phyloP scores from a whole-genome alignment of 2,888 invertebrate species.

The Rotaria sp. region DNA sequence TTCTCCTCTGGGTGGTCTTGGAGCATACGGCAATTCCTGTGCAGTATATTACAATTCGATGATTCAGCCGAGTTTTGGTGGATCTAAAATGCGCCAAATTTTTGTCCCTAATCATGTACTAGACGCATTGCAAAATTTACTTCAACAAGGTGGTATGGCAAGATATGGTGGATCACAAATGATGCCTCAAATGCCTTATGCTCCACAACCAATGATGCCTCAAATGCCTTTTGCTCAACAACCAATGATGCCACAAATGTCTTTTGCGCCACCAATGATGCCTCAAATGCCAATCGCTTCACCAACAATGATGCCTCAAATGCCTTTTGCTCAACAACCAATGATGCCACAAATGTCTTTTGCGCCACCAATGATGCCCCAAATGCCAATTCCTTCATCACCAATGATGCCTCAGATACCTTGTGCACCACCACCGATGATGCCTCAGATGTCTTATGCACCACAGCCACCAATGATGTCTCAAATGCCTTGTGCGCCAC shows the following conservation, averaged over 20 bases:
- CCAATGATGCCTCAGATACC: neutral
- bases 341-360: neutral
- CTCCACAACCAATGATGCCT: neutral
- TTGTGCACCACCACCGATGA: neutral
- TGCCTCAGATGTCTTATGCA: neutral
- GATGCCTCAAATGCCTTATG: neutral
- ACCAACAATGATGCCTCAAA: neutral
- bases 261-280: too few relatives aligned
- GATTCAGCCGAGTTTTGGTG: neutral
- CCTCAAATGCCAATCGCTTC: neutral
- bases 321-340: neutral
- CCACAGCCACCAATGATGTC: neutral
- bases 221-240: neutral
- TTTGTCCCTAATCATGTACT: neutral
- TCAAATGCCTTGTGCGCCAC: neutral
- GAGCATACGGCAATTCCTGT: neutral
- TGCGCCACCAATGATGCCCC: too few relatives aligned
- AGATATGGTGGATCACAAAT: neutral
- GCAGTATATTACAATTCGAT: neutral
- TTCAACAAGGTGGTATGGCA: neutral
- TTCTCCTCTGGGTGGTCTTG: neutral
- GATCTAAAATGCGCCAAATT: neutral
- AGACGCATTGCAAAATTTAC: neutral
- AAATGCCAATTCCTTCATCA: too few relatives aligned
- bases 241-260: neutral